Conservation (phyloP, 1,140 invertebrate species). For the Centruroides vittatus region DNA sequence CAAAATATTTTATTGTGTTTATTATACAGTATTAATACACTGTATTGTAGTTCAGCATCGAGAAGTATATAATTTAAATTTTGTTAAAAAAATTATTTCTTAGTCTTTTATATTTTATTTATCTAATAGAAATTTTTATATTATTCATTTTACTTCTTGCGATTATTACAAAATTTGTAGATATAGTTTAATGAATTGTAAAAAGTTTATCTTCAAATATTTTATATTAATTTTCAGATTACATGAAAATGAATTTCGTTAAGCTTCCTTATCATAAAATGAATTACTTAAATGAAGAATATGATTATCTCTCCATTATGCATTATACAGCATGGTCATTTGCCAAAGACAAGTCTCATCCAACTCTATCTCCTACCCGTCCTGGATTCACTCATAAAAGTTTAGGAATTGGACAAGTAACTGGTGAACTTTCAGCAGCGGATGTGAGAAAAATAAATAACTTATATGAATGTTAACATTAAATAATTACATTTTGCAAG, state of each 20-base stretch:
- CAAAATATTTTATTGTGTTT: too few relatives aligned
- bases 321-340: constrained; percentile 39
- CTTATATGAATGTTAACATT: constrained; percentile 5
- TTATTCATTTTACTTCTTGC: too few relatives aligned
- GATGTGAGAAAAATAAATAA: constrained; percentile 11
- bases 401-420: constrained; percentile 2
- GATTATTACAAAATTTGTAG: too few relatives aligned
- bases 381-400: neutral
- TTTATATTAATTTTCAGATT: constrained; percentile 15
- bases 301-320: constrained; percentile 40
- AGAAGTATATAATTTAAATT: too few relatives aligned
- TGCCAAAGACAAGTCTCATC: constrained; percentile 31
- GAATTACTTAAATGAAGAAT: constrained; percentile 30
- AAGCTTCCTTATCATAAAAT: constrained; percentile 27
- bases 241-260: constrained; percentile 33
- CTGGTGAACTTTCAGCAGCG: neutral
- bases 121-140: too few relatives aligned
- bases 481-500: too few relatives aligned
- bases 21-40: too few relatives aligned
- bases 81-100: too few relatives aligned
- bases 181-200: too few relatives aligned
- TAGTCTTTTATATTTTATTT: too few relatives aligned
- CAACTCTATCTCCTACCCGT: constrained; percentile 33
- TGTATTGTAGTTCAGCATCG: too few relatives aligned
- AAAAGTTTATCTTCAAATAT: too few relatives aligned